Percentiles rank a stretch among this genome's conserved stretches.
phyloP scores from a whole-genome alignment of 2,113 vertebrate genomes.

The Ophthalmolycus amberensis region DNA sequence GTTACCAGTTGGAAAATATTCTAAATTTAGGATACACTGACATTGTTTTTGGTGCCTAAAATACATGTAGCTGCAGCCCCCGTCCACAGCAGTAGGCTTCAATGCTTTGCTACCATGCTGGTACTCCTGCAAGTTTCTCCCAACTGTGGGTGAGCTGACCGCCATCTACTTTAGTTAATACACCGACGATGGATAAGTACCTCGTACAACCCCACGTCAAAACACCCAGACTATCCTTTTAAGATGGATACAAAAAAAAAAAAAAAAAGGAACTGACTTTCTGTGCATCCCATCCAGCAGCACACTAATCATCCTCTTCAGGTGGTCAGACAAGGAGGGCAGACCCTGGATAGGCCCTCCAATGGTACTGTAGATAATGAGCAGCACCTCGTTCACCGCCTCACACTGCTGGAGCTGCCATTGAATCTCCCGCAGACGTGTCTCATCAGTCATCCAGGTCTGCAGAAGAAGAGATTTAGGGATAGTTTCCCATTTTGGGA shows the following conservation, averaged over 20 bases:
- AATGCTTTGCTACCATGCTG: neutral
- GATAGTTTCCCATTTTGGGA: neutral
- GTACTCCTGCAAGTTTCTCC: too few relatives aligned
- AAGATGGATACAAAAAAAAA: neutral
- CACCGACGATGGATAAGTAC: neutral
- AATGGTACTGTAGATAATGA: slow-evolving; percentile 89
- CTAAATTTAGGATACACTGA: too few relatives aligned
- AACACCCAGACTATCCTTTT: neutral
- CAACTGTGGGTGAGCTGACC: too few relatives aligned
- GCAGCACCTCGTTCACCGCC: slow-evolving; percentile 87
- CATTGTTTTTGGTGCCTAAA: neutral
- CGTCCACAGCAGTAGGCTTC: neutral
- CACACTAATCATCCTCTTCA: slow-evolving; percentile 89
- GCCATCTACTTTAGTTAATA: neutral
- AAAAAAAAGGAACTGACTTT: slow-evolving; percentile 82
- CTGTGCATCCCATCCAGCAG: slow-evolving; percentile 92
- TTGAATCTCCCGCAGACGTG: slow-evolving; percentile 88
- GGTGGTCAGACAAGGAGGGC: slow-evolving; percentile 83
- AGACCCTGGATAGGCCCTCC: slow-evolving; percentile 85
- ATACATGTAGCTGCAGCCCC: neutral
- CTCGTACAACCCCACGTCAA: neutral
- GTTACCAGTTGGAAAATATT: neutral
- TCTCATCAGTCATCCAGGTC: slow-evolving; percentile 92
- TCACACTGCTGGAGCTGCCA: slow-evolving; percentile 87
- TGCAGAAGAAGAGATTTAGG: slow-evolving; percentile 57